Base-by-base conservation (phyloP, 2,888 invertebrate species). In the Aphidius colemani region DNA sequence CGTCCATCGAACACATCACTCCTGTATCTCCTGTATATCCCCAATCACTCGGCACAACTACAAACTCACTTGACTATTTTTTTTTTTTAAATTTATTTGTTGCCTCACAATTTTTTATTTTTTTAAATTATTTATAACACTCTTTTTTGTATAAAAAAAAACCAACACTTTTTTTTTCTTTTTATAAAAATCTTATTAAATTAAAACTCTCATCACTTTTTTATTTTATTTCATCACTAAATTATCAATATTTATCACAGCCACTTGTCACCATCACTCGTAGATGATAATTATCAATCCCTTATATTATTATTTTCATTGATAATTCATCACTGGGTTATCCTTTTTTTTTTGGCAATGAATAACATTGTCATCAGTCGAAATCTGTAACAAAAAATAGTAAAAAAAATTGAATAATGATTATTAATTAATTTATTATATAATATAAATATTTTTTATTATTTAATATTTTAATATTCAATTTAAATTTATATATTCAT, bases 1-100 rank as follows among this genome's bases (percentile, higher is more conserved):
- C 79, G 78, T 80, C 78, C 79, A 80, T 80, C 76, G 78, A 78
- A 80, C 79, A 80, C 80, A 80, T 80, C 76, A 80, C 80, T 80
- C 71, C 5, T 30, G 30, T 30, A 68, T 72, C 68, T 56, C 66
- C 70, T 73, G 5, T 5, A 60, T 71, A 66, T 57, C 69, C 53
- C 53, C 66, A 64, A 65, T 60, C 53, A 63, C 56, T 50, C 39
- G 48, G 53, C 51, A 63, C 65, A 59, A 60, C 65, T 43, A 59
- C 51, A 55, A 65, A 63, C 53, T 61, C 65, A 30, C 61, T 59
- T 61, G 48, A 59, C 45, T 59, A 65, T 69, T 48, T 55, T 53
- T 40, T 49, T 57, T 58, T 30, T 63, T 48, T 43, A 50, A 18
- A 18, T 18, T 18, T 18, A n/a, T 46, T 40, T 48, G 53, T 40